phyloP scores from a whole-genome alignment of 1,140 invertebrate genomes.

The Acromyrmex charruanus region DNA sequence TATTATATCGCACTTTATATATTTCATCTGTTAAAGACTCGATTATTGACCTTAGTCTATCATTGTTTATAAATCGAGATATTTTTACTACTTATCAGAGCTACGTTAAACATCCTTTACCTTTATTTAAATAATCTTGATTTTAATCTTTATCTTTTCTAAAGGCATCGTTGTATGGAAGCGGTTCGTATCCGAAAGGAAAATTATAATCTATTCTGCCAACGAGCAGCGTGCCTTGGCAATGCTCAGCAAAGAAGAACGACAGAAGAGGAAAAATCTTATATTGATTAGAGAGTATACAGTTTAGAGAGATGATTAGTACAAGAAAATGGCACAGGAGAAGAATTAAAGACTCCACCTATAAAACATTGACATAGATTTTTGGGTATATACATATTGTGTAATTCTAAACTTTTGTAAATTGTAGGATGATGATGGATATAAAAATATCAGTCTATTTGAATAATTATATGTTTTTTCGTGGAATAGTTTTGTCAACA shows the following conservation, averaged over 20 bases:
- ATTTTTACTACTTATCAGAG: too few species aligned
- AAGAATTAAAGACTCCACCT: conserved; percentile 79
- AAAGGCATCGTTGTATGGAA: conserved; percentile 99
- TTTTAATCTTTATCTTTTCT: conserved; percentile 72
- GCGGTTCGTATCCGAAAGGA: conserved; percentile 99
- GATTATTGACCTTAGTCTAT: too few species aligned
- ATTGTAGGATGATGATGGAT: background rate
- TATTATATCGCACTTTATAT: too few species aligned
- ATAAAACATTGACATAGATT: background rate
- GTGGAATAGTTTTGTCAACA: background rate
- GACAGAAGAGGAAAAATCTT: conserved; percentile 97
- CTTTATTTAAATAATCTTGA: background rate
- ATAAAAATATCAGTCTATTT: conserved; percentile 8
- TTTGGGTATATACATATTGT: conserved; percentile 24
- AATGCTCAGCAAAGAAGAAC: conserved; percentile 99
- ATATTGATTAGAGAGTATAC: conserved; percentile 98
- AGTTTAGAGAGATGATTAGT: conserved; percentile 97
- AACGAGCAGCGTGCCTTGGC: conserved; percentile 99
- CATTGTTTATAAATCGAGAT: background rate
- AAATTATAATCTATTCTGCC: conserved; percentile 99
- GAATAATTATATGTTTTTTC: conserved; percentile 12
- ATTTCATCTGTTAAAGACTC: too few species aligned
- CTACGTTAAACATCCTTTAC: too few species aligned
- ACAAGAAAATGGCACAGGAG: conserved; percentile 89
- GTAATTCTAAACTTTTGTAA: conserved; percentile 10